These are phyloP conservation scores for Eristalis intricaria DNA, from an alignment of 2,888 invertebrate species.

Conservation along the genomic window DNA sequence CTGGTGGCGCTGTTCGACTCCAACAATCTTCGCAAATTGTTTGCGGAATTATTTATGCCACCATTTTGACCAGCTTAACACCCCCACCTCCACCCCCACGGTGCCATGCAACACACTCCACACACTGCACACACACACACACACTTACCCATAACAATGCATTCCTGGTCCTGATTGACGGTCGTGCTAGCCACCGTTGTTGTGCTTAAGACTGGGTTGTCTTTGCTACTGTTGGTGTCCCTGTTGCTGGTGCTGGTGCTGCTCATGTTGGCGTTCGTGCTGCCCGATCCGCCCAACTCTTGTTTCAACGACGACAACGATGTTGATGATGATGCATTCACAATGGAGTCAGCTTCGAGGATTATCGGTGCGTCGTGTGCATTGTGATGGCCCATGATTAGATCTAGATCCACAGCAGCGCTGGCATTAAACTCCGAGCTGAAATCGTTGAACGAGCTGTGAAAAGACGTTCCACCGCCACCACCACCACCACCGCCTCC, in stretches of 20 bases:
- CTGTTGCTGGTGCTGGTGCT: conserved; percentile 48
- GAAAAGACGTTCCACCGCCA: conserved; percentile 75
- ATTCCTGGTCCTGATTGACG: conserved; percentile 74
- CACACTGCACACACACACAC: neutral
- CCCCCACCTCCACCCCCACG: neutral
- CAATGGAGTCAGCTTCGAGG: conserved; percentile 76
- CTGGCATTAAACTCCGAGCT: conserved; percentile 79
- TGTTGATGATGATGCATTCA: conserved; percentile 74
- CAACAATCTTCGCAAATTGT: conserved; percentile 37
- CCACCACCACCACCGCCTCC: conserved; percentile 45
- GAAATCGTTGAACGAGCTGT: conserved; percentile 79
- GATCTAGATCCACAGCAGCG: conserved; percentile 79
- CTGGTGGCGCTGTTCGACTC: neutral
- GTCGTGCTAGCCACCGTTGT: conserved; percentile 56
- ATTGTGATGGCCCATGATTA: conserved; percentile 74
- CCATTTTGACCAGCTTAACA: conserved; percentile 4
- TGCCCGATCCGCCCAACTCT: conserved; percentile 36
- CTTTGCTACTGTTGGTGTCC: conserved; percentile 36
- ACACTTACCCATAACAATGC: conserved; percentile 76
- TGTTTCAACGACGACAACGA: conserved; percentile 68
- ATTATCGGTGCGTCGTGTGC: conserved; percentile 76
- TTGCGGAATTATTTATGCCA: conserved; percentile 53
- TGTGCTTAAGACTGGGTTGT: conserved; percentile 56
- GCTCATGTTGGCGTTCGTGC: conserved; percentile 58
- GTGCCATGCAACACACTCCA: neutral